phyloP scores from a whole-genome alignment of 2,797 vertebrate species.

The Carapus acus region DNA sequence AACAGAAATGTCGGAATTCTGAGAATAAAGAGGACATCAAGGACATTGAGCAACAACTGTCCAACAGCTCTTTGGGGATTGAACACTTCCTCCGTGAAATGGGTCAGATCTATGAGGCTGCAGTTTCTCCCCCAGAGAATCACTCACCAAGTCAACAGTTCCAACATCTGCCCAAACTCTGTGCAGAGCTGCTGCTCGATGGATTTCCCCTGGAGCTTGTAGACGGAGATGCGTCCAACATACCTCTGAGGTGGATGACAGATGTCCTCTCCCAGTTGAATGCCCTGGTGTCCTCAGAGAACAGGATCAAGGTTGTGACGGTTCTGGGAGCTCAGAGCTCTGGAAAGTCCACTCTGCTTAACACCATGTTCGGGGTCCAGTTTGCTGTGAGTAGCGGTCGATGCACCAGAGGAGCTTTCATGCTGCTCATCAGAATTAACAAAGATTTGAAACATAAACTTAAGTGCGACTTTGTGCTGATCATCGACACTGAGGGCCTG shows the following conservation, averaged over 20 bases:
- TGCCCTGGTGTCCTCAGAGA: constrained; percentile 37
- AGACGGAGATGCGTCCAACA: constrained; percentile 64
- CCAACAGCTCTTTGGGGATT: constrained; percentile 39
- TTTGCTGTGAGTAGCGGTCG: constrained; percentile 59
- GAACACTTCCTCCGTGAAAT: constrained; percentile 51
- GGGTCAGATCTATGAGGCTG: constrained; percentile 42
- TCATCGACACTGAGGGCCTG: constrained; percentile 67
- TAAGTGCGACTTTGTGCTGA: constrained; percentile 63
- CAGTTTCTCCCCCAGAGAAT: too few species aligned
- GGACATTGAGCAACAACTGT: constrained; percentile 11
- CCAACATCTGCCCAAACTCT: constrained; percentile 50
- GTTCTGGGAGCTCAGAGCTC: constrained; percentile 62
- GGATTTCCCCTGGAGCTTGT: constrained; percentile 68
- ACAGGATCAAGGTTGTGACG: constrained; percentile 59
- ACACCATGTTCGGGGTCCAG: constrained; percentile 70
- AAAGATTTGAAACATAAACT: constrained; percentile 50
- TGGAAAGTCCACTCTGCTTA: constrained; percentile 69
- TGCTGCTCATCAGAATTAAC: constrained; percentile 58
- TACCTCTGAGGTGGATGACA: constrained; percentile 62
- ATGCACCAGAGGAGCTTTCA: constrained; percentile 66
- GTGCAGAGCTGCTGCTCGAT: constrained; percentile 58
- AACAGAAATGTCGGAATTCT: constrained; percentile 10
- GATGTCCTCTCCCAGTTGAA: constrained; percentile 60
- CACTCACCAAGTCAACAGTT: too few species aligned
- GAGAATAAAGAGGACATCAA: not conserved